phyloP scores from a whole-genome alignment of 2,113 vertebrate genomes.

The Psilopsiagon aymara region DNA sequence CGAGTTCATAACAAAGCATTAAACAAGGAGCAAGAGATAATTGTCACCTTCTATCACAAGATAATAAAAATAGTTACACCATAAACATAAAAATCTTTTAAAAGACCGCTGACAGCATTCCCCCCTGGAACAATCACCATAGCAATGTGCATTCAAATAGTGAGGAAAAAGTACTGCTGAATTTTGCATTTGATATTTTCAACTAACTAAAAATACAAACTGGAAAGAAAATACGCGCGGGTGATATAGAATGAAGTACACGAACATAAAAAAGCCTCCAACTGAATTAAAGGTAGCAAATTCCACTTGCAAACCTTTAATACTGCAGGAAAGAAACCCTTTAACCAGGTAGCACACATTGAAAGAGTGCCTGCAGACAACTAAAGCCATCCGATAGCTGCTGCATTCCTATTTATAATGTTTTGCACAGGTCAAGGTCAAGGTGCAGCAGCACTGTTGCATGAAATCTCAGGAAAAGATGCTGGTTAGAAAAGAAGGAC shows the following conservation, averaged over 20 bases:
- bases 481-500: neutral
- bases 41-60: conserved; percentile 22
- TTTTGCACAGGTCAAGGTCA: neutral
- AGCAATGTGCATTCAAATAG: conserved; percentile 28
- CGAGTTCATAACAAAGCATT: conserved; percentile 18
- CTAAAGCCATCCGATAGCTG: neutral
- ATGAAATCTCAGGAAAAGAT: neutral
- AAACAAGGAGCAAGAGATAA: conserved; percentile 43
- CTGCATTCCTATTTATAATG: neutral
- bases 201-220: conserved; percentile 47
- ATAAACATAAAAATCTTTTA: conserved; percentile 49
- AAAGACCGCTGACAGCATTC: conserved; percentile 19
- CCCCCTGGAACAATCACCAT: conserved; percentile 47
- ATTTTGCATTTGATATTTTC: conserved; percentile 24
- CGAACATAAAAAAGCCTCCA: neutral
- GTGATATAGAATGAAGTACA: neutral
- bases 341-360: neutral
- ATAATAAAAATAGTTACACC: conserved; percentile 39
- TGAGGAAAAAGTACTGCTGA: neutral
- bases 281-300: neutral
- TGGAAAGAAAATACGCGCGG: neutral
- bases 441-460: neutral
- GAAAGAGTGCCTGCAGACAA: neutral
- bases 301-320: conserved; percentile 6
- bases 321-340: neutral